phyloP scores from a whole-genome alignment of 2,888 invertebrate species.

The Nomada flava region DNA sequence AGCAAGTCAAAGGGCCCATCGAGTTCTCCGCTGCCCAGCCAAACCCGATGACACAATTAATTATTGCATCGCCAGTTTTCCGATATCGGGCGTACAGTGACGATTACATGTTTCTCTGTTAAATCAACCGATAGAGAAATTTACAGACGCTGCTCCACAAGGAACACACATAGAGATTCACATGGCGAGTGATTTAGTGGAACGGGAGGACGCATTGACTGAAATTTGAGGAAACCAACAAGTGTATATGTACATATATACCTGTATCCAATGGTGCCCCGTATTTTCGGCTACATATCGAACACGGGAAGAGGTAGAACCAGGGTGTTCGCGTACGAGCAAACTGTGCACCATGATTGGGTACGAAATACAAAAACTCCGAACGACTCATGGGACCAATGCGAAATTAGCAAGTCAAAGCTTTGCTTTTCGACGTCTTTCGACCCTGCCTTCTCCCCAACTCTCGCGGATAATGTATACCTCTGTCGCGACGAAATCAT shows the following conservation, averaged over 20 bases:
- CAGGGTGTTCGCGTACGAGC: neutral
- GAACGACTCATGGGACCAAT: slow-evolving; percentile 37
- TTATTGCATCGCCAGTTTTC: slow-evolving; percentile 38
- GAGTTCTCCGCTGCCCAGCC: slow-evolving; percentile 16
- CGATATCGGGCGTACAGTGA: neutral
- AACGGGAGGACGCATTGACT: neutral
- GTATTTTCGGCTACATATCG: neutral
- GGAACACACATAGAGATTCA: no score
- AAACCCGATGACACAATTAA: slow-evolving; percentile 53
- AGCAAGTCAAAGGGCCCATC: slow-evolving; percentile 64
- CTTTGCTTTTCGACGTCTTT: slow-evolving; percentile 46
- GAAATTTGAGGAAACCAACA: slow-evolving; percentile 1
- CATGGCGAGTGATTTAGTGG: neutral
- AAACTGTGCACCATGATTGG: slow-evolving; percentile 38
- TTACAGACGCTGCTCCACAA: neutral
- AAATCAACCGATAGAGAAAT: neutral
- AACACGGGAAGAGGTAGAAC: neutral
- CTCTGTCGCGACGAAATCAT: slow-evolving; percentile 73
- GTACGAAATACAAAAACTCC: slow-evolving; percentile 38
- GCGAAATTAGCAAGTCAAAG: slow-evolving; percentile 71
- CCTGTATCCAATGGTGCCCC: no score
- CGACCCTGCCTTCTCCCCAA: slow-evolving; percentile 15
- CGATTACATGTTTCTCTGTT: neutral
- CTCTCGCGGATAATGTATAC: slow-evolving; percentile 64
- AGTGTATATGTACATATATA: neutral